phyloP scores from a whole-genome alignment of 2,888 invertebrate species.

The Odontothrips loti region DNA sequence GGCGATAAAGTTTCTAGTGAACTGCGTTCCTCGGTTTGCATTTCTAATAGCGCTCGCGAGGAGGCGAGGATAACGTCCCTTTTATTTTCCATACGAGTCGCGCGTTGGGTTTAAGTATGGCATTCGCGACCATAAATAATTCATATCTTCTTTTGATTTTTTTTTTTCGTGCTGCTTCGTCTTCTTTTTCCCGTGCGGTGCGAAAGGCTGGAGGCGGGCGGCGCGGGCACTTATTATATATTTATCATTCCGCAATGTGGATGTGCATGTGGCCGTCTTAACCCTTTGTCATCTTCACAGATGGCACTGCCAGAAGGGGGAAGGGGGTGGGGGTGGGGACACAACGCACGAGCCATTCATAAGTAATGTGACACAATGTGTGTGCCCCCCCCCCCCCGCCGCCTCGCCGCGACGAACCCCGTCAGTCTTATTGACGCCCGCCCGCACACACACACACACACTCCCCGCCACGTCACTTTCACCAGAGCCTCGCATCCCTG shows the following conservation, averaged over 20 bases:
- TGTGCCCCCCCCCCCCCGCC: background rate
- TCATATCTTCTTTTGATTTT: background rate
- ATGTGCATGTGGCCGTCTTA: conserved; percentile 11
- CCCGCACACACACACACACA: background rate
- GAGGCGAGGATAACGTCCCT: too few relatives aligned
- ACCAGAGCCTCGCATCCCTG: background rate
- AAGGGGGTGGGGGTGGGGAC: too few relatives aligned
- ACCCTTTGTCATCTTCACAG: conserved; percentile 23
- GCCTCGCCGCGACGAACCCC: background rate
- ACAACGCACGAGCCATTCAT: conserved; percentile 1
- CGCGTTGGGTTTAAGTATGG: background rate
- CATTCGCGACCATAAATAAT: background rate
- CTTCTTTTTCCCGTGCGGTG: too few relatives aligned
- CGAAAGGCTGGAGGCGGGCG: too few relatives aligned
- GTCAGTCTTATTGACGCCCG: conserved; percentile 6
- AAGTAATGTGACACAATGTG: conserved; percentile 25
- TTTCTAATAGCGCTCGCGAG: too few relatives aligned
- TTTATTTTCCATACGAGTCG: too few relatives aligned
- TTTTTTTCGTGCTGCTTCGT: background rate
- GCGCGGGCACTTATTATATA: background rate
- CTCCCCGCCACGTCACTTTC: background rate
- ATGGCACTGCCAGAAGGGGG: conserved; percentile 2
- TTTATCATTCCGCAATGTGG: conserved; percentile 12
- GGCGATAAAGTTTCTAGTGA: too few relatives aligned
- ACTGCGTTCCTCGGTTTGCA: too few relatives aligned